Evolutionary conservation across 2,113 vertebrate genomes (phyloP).

Genomic region (Megalops atlanticus): DNA sequence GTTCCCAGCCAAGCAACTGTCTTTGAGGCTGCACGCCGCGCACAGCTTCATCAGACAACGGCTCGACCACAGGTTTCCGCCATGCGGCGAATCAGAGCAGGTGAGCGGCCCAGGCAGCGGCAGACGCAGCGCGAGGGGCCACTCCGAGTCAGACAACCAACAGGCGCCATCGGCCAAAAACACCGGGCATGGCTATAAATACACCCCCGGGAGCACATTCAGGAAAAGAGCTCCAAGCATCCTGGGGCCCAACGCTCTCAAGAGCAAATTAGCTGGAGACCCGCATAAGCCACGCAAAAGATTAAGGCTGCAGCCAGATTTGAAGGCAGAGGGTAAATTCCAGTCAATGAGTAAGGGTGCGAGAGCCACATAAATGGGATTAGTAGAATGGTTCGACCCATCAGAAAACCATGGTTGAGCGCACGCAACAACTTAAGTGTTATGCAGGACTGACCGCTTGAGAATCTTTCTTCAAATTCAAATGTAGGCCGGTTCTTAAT

Average conservation of each 20-base stretch:
- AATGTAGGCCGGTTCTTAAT: neutral
- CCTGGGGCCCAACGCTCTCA: neutral
- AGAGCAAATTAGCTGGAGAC: neutral
- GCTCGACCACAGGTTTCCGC: neutral
- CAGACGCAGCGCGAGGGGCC: neutral
- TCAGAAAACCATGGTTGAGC: neutral
- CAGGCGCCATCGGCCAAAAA: neutral
- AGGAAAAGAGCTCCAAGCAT: neutral
- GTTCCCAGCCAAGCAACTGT: neutral
- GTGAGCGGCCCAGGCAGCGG: neutral
- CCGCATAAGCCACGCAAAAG: neutral
- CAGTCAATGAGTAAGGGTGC: neutral
- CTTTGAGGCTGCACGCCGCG: neutral
- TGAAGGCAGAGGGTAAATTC: neutral
- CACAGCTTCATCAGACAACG: neutral
- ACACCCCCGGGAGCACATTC: neutral
- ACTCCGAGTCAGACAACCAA: neutral
- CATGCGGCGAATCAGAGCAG: neutral
- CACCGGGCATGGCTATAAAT: conserved; percentile 15
- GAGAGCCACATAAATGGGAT: neutral
- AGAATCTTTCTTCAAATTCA: neutral
- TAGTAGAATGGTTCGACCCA: neutral
- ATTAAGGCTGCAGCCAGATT: conserved; percentile 3
- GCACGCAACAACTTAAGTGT: neutral
- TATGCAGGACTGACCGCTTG: neutral